Evolutionary conservation across 92 coral and sea anemone species (phyloP).

Genomic region (Porites evermanni): DNA sequence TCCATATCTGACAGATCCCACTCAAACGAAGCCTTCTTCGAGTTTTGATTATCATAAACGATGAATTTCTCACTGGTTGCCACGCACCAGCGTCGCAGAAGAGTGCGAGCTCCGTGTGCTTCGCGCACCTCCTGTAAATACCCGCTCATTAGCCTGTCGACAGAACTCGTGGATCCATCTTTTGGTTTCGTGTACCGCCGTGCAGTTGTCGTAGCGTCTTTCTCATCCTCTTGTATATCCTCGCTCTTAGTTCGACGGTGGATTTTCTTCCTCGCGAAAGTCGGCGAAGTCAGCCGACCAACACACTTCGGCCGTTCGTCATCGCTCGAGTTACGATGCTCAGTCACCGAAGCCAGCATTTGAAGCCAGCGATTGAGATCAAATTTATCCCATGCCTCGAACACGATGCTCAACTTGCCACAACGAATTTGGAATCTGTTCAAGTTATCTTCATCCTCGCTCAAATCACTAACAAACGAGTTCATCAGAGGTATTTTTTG

Average conservation of each 20-base stretch:
- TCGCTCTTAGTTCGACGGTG: slow-evolving; percentile 79
- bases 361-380: slow-evolving; percentile 84
- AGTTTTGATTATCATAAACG: slow-evolving; percentile 76
- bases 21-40: slow-evolving; percentile 65
- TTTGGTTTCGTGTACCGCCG: slow-evolving; percentile 1
- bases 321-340: slow-evolving; percentile 59
- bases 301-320: slow-evolving; percentile 50
- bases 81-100: slow-evolving; percentile 88
- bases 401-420: slow-evolving; percentile 52
- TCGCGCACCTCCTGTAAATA: slow-evolving; percentile 80
- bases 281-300: slow-evolving; percentile 79
- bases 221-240: slow-evolving; percentile 58
- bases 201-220: slow-evolving; percentile 45
- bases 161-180: slow-evolving; percentile 56
- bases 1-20: slow-evolving; percentile 67
- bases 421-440: slow-evolving; percentile 73
- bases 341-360: slow-evolving; percentile 60
- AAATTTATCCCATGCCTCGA: slow-evolving; percentile 61
- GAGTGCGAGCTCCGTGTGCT: slow-evolving; percentile 56
- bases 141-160: slow-evolving; percentile 82
- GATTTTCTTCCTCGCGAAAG: slow-evolving; percentile 58
- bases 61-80: slow-evolving; percentile 83
- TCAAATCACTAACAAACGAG: slow-evolving; percentile 64
- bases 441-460: slow-evolving; percentile 64
- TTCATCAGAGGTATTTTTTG: slow-evolving; percentile 68